Evolutionary conservation across 2,888 invertebrate genomes (phyloP).

Genomic region (Hypselothyrea guttata): DNA sequence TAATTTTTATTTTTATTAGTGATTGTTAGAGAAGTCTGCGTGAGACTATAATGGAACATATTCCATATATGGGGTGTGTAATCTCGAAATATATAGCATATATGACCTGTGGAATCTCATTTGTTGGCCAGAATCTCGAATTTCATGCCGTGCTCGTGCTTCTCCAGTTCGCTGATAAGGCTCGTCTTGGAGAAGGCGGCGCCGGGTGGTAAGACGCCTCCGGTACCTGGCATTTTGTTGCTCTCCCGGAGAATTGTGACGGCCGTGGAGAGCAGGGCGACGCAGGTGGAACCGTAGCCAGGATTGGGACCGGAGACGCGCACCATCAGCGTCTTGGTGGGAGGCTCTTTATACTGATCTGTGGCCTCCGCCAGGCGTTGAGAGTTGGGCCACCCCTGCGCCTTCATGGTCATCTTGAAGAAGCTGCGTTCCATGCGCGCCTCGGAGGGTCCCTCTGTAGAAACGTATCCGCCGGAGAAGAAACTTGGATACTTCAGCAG

Average conservation of each 20-base stretch:
- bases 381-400: slow-evolving; percentile 89
- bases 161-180: slow-evolving; percentile 88
- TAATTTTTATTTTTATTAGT: slow-evolving; percentile 14
- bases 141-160: slow-evolving; percentile 86
- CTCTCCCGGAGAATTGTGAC: slow-evolving; percentile 89
- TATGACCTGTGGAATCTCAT: slow-evolving; percentile 25
- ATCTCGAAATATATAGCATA: slow-evolving; percentile 1
- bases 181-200: slow-evolving; percentile 92
- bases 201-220: slow-evolving; percentile 94
- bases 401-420: slow-evolving; percentile 88
- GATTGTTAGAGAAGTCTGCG: neutral
- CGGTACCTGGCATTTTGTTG: slow-evolving; percentile 90
- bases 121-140: slow-evolving; percentile 85
- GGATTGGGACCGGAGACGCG: slow-evolving; percentile 84
- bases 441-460: slow-evolving; percentile 86
- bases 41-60: too few relatives aligned
- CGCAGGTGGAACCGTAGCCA: slow-evolving; percentile 92
- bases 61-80: too few relatives aligned
- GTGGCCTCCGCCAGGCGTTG: slow-evolving; percentile 84
- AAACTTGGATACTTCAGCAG: slow-evolving; percentile 87
- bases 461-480: slow-evolving; percentile 88
- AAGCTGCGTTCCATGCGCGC: slow-evolving; percentile 84
- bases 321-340: slow-evolving; percentile 86
- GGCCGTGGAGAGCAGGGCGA: slow-evolving; percentile 88
- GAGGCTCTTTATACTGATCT: slow-evolving; percentile 83